Evolutionary conservation across 2,888 invertebrate genomes (phyloP).

Genomic region (Stenchaetothrips biformis): DNA sequence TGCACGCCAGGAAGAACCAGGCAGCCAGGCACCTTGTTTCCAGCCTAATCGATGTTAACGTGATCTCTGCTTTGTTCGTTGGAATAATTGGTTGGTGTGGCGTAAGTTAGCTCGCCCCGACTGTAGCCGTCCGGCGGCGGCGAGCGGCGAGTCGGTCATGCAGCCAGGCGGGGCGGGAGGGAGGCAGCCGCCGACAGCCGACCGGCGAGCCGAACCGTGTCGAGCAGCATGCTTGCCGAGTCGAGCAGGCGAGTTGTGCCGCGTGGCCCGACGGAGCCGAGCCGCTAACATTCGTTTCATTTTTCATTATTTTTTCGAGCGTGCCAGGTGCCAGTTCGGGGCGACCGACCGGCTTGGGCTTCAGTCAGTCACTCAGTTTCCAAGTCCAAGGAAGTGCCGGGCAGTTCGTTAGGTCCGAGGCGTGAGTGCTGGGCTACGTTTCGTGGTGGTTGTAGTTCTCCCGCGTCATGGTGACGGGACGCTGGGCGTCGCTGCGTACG

Average conservation of each 20-base stretch:
- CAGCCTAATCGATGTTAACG: too few relatives aligned
- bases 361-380: slow-evolving; percentile 13
- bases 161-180: background rate
- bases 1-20: background rate
- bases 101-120: too few relatives aligned
- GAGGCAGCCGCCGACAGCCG: too few relatives aligned
- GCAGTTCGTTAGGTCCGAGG: background rate
- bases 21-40: too few relatives aligned
- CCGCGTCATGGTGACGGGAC: background rate
- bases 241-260: background rate
- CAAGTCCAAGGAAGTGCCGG: slow-evolving; percentile 10
- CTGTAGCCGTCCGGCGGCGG: too few relatives aligned
- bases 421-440: background rate
- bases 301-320: too few relatives aligned
- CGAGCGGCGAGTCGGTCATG: too few relatives aligned
- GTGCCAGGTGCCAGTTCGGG: background rate
- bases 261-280: background rate
- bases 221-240: background rate
- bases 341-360: background rate
- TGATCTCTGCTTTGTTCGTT: too few relatives aligned
- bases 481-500: background rate
- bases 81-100: too few relatives aligned
- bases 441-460: too few relatives aligned
- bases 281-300: background rate
- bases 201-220: too few relatives aligned